Base-by-base conservation (phyloP, 2,113 vertebrate species). In the Pardalotus punctatus region DNA sequence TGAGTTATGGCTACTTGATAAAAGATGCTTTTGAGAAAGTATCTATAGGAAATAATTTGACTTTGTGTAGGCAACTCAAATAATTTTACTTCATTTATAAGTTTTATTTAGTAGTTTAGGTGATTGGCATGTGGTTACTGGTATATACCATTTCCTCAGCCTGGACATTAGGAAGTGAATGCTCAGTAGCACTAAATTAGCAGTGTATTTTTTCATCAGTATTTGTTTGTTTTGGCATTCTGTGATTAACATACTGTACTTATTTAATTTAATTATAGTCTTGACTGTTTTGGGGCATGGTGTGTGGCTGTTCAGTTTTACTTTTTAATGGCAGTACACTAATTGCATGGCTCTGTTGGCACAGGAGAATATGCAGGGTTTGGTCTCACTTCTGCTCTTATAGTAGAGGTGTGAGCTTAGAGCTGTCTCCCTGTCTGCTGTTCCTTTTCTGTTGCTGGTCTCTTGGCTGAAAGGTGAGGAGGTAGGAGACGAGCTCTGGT, bases 281-380 rank as follows among this genome's bases (percentile, higher is more conserved):
- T 29, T 29, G 53, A 23, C 27, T 67, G 12, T 57, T 85, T 58
- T 12, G 9, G 24, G n/a, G 3, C 0, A 0, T 19, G 10, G 3
- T 28, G 11, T 77, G 31, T 81, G 64, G 40, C 17, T 50, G 17
- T 64, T 67, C 61, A 33, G 6, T 45, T 80, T 82, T 62, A 54
- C 40, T 83, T 92, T 74, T 85, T 62, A 54, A 25, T 71, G 71
- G 73, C n/a, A 64, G 51, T 56, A 35, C 31, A 36, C 29, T 65
- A 33, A 38, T 40, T 29, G 45, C 29, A 25, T 76, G 45, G 12
- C 42, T 89, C n/a, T 69, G 7, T 66, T 74, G 17, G 18, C 58
- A 29, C 13, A 47, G 61, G 71, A 71, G 27, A 25, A 12, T 12
- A 9, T 17, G 21, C 35, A 58, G 35, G 27, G 10, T 87, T 89